Base-by-base conservation (phyloP, 2,113 vertebrate species). In the Ovis aries region DNA sequence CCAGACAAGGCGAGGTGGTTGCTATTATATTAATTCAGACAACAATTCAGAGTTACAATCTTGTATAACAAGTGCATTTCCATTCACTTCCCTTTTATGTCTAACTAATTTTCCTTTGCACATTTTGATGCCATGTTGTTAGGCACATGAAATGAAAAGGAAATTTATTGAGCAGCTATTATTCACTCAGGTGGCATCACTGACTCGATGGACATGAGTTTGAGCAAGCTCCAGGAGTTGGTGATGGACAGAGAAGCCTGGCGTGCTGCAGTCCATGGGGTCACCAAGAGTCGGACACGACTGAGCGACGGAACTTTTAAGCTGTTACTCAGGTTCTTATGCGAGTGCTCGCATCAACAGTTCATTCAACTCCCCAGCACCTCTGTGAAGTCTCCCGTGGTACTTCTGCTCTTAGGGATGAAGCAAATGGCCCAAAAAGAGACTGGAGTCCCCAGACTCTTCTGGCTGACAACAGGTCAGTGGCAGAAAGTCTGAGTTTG, bases 291-390 rank as follows among this genome's bases (percentile, higher is more conserved):
- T 12, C 1, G n/a, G 67, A 40, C 67, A 40, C 1, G 1, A 13
- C n/a, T 71, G 67, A 71, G 36, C 0, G 5, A 40, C 19, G 13
- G 19, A 71, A 40, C 67, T 23, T 57, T 2, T 21, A 40, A 40
- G n/a, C 3, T 62, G 0, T 16, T n/a, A 29, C 15, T 45, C 59
- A 7, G 10, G 1, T 4, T 15, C 4, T 3, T 16, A 5, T 2
- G 8, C 0, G 4, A 23, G 45, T 3, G 36, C 9, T 40, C 45
- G 5, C 67, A 2, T 1, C 36, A 0, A 5, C 2, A 9, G 14
- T 7, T 15, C 29, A 0, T 52, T 48, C 3, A 17, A 43, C 25
- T 33, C 60, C 90, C 25, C 16, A 6, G 31, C 83, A 11, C 1
- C 45, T 1, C 9, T 5, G 23, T 1, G 53, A 31, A 48, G 48